These are phyloP conservation scores for Trypoxylon attenuatum DNA, from an alignment of 2,888 invertebrate genomes.

Conservation along the genomic window DNA sequence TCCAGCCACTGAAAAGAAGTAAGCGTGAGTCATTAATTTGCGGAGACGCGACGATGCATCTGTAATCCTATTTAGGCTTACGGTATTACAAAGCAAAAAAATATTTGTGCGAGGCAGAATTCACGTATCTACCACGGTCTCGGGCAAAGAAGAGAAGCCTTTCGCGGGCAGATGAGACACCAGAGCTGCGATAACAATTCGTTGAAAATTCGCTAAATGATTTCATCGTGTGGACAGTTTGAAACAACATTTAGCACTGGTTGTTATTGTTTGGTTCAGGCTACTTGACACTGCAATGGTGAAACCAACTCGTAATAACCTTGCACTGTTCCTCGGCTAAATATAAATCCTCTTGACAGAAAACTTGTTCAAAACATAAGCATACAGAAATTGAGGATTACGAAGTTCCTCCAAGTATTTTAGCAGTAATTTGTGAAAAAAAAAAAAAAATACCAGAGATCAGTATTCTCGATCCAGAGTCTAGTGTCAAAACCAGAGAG, in stretches of 20 bases:
- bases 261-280: not conserved
- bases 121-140: not conserved
- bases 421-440: too few relatives aligned
- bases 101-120: not conserved
- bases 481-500: too few relatives aligned
- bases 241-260: not conserved
- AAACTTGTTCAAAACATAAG: too few relatives aligned
- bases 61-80: conserved; percentile 4
- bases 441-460: too few relatives aligned
- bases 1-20: not conserved
- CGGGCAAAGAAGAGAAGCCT: not conserved
- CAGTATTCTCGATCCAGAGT: too few relatives aligned
- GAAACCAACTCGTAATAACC: too few relatives aligned
- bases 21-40: conserved; percentile 7
- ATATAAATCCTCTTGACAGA: too few relatives aligned
- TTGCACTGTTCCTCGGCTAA: too few relatives aligned
- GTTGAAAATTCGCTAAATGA: not conserved
- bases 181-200: not conserved
- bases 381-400: too few relatives aligned
- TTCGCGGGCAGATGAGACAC: too few relatives aligned
- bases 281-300: too few relatives aligned
- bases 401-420: too few relatives aligned
- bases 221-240: not conserved
- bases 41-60: conserved; percentile 8
- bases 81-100: not conserved